A percentile compares a stretch with the other conserved stretches of the same genome.
Evolutionary conservation across 2,888 invertebrate genomes (phyloP).

Genomic region (Abscondita cerata): DNA sequence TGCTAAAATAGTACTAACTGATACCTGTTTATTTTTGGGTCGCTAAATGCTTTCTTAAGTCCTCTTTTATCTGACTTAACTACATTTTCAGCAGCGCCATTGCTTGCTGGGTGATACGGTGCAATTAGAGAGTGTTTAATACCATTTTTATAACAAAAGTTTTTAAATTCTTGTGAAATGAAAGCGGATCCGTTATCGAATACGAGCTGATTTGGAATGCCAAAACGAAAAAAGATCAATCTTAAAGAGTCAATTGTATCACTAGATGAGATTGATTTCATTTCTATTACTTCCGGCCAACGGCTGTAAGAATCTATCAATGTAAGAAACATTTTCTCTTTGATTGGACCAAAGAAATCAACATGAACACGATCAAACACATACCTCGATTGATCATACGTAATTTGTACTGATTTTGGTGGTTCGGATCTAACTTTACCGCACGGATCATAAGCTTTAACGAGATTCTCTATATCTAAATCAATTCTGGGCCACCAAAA

Average conservation of each 20-base stretch:
- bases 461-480: constrained; percentile 39
- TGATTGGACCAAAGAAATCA: too few relatives aligned
- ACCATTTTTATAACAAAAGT: neutral
- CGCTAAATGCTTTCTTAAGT: constrained; percentile 1
- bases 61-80: neutral
- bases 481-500: constrained; percentile 41
- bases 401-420: too few relatives aligned
- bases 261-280: constrained; percentile 27
- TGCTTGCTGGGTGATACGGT: too few relatives aligned
- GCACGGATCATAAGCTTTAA: too few relatives aligned
- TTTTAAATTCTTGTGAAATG: neutral
- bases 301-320: constrained; percentile 39
- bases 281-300: too few relatives aligned
- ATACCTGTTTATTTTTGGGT: neutral
- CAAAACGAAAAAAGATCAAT: constrained; percentile 31
- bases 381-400: too few relatives aligned
- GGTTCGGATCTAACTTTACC: too few relatives aligned
- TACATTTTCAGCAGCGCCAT: too few relatives aligned
- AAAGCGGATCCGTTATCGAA: constrained; percentile 36
- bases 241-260: constrained; percentile 29
- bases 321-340: constrained; percentile 30
- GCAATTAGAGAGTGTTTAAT: neutral
- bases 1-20: neutral
- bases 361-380: too few relatives aligned
- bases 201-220: constrained; percentile 30